Evolutionary conservation across 2,797 vertebrate species (phyloP), one percentile per base, ranked within the genome.

Genomic region (Muraenolepis orangiensis): DNA sequence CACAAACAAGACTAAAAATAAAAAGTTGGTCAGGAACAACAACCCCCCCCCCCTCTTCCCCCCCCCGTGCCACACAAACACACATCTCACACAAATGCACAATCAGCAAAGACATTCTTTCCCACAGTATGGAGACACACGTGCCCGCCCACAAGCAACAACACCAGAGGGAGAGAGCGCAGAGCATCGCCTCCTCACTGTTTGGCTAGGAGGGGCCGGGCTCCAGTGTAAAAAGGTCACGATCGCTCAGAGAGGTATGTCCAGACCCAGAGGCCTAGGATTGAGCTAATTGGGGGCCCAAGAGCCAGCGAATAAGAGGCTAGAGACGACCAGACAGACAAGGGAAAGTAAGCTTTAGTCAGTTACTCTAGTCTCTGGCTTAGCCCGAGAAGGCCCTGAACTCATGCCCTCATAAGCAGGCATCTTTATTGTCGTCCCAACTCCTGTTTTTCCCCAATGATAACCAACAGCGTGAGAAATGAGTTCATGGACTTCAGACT

Each of bases 251-350:
- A 79, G 78, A 81, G 78, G 80, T 70, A 73, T 18, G 81, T 86
- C n/a, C 57, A 64, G 57, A 61, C 57, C 57, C 81, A 29, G 6
- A 76, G 82, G 90, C 69, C 69, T 28, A 76, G 77, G 84, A 84
- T 89, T 74, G 83, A 86, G 75, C 76, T 82, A 74, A 91, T 90
- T 84, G 86, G 74, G 67, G 26, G n/a, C n/a, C 77, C 76, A 81
- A 90, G 89, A 86, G n/a, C 66, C 89, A 88, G 46, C 83, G 77
- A 30, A 82, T 75, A 86, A 78, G 79, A 85, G 0, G 20, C 8
- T 4, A 3, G 74, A 79, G 29, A 74, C 6, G 11, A 36, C 77
- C 82, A 90, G 87, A 89, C 78, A 75, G 71, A 77, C 70, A 68
- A 46, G 79, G 69, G 79, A 81, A 82, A 84, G 64, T 70, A 74